Base-by-base conservation (phyloP, 1,140 invertebrate genomes). In the Drosophila burlai region DNA sequence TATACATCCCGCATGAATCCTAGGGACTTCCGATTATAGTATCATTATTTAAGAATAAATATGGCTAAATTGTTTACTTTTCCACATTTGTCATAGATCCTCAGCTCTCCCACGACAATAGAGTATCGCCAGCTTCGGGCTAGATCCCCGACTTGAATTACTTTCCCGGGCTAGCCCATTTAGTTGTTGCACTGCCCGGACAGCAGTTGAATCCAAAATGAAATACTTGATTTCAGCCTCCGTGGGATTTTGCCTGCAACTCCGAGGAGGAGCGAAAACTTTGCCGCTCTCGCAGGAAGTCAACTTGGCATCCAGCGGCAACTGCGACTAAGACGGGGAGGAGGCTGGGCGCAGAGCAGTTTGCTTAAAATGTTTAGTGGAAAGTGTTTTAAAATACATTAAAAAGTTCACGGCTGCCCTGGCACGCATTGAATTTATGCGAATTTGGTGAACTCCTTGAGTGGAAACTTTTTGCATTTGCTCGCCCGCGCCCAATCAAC, bases 331-430 rank as follows among this genome's bases (percentile, higher is more conserved):
- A 58, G 40, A 40, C 47, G 57, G 42, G 1, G 16, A 50, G 13
- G 46, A 24, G 45, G 45, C 1, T 1, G 52, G 52, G 52, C 43
- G 18, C 62, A 40, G 74, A 60, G 81, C 85, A 72, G 84, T 89
- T 89, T 89, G 86, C 84, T 81, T 90, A 90, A 89, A 89, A 89
- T 89, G 84, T 89, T 89, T 90, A 89, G 85, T 90, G 85, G 85
- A 89, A 89, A 89, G 84, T 89, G 85, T 89, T 89, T 89, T 89
- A 89, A 89, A 89, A 89, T 89, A 90, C 84, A 89, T 89, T 89
- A 89, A 90, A 89, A 89, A 89, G 85, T 90, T 89, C 84, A 84
- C 68, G 84, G 75, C 81, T 81, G 84, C 85, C 78, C 68, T 77
- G 77, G 81, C 84, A 89, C 84, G 84, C 85, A 89, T 90, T 85